phyloP scores from a whole-genome alignment of 2,797 vertebrate species.

The Aplochiton taeniatus region DNA sequence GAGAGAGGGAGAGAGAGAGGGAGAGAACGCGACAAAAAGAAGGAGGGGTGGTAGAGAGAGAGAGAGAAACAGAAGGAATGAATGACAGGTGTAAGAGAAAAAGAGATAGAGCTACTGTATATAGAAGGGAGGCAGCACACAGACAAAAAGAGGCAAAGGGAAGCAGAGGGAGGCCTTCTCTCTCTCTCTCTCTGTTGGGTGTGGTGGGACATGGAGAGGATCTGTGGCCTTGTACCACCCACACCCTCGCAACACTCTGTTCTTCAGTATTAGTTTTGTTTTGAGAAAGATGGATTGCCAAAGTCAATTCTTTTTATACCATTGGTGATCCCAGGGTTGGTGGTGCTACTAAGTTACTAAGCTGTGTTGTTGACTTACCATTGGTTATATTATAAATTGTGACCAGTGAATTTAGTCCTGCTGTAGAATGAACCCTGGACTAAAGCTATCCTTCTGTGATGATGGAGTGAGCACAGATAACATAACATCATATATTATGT shows the following conservation, averaged over 20 bases:
- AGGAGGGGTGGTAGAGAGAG: neutral
- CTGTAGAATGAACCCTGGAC: too few species aligned
- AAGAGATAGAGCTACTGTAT: neutral
- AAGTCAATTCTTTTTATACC: too few species aligned
- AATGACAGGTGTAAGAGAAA: neutral
- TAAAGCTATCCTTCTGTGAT: too few species aligned
- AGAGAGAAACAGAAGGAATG: too few species aligned
- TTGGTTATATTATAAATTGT: too few species aligned
- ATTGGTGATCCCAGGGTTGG: too few species aligned
- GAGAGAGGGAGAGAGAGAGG: conserved; percentile 41
- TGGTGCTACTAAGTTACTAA: too few species aligned
- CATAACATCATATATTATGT: too few species aligned
- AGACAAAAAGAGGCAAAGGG: conserved; percentile 45
- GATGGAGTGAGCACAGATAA: neutral
- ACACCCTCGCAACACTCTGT: conserved; percentile 35
- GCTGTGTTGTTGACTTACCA: too few species aligned
- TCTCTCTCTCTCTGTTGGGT: neutral
- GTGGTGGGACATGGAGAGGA: conserved; percentile 14
- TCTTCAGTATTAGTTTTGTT: conserved; percentile 23
- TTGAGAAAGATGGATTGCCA: neutral
- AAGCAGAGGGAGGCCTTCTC: conserved; percentile 5
- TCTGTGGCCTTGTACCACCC: conserved; percentile 28
- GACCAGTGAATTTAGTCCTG: too few species aligned
- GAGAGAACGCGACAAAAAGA: neutral
- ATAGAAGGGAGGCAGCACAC: conserved; percentile 53